phyloP scores from a whole-genome alignment of 1,140 invertebrate genomes.

The Sesamia nonagrioides region DNA sequence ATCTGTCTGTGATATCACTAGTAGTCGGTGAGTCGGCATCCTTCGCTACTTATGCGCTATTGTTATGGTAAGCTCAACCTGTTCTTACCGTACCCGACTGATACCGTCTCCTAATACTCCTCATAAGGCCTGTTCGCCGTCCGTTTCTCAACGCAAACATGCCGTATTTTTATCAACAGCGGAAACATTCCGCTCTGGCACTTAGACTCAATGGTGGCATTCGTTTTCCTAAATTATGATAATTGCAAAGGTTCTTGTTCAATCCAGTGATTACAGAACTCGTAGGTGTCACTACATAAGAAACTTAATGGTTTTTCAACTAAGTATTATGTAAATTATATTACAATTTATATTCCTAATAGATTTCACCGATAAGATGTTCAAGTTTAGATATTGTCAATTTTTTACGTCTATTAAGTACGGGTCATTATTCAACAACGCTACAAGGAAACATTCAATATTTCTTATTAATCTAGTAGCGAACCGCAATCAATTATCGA shows the following conservation, averaged over 20 bases:
- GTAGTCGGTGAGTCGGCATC: not conserved
- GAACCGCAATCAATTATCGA: slow-evolving; percentile 83
- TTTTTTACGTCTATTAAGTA: slow-evolving; percentile 50
- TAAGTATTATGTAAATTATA: slow-evolving; percentile 45
- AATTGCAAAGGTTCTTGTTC: slow-evolving; percentile 39
- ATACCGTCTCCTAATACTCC: slow-evolving; percentile 18
- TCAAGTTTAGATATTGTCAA: slow-evolving; percentile 43
- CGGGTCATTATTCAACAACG: slow-evolving; percentile 63
- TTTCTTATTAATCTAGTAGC: slow-evolving; percentile 84
- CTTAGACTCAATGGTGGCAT: slow-evolving; percentile 24
- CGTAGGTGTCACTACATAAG: slow-evolving; percentile 37
- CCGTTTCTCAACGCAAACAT: not conserved
- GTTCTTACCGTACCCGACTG: slow-evolving; percentile 24
- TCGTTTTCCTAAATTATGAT: slow-evolving; percentile 39
- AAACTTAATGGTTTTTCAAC: slow-evolving; percentile 39
- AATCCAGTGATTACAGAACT: slow-evolving; percentile 40
- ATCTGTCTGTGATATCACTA: not conserved
- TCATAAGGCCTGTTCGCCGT: not conserved
- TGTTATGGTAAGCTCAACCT: slow-evolving; percentile 17
- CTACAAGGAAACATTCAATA: slow-evolving; percentile 69
- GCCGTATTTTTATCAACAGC: slow-evolving; percentile 41
- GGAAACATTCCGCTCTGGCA: slow-evolving; percentile 21
- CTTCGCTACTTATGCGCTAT: slow-evolving; percentile 23
- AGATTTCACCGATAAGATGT: slow-evolving; percentile 42
- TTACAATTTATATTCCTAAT: slow-evolving; percentile 41